Conservation (phyloP, 2,113 vertebrate genomes). For the Strix aluco region DNA sequence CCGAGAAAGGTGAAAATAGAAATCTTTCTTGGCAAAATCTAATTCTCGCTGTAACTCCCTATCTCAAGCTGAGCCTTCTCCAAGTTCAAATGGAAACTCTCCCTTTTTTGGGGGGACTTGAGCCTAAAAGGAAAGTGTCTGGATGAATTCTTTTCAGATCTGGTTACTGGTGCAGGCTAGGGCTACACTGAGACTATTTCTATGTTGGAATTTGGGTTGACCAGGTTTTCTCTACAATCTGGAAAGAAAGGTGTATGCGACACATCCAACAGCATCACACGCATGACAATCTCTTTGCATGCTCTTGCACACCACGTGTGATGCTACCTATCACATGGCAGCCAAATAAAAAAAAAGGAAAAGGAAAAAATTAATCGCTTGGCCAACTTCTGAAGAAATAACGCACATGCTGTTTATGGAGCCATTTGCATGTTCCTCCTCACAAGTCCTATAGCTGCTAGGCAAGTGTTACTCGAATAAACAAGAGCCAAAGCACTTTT, state of each 20-base stretch:
- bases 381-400: not conserved
- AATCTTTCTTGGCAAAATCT: not conserved
- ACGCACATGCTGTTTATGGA: not conserved
- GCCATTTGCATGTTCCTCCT: not conserved
- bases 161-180: not conserved
- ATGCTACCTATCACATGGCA: not conserved
- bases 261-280: not conserved
- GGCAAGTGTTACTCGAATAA: not conserved
- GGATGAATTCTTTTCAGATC: not conserved
- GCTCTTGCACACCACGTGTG: not conserved
- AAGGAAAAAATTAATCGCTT: not conserved
- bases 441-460: not conserved
- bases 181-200: not conserved
- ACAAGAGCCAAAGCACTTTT: not conserved
- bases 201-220: not conserved
- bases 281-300: not conserved
- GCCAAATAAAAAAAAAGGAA: not conserved
- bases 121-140: not conserved
- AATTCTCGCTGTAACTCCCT: not conserved
- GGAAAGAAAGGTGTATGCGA: not conserved
- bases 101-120: not conserved
- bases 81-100: rapidly evolving
- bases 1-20: not conserved
- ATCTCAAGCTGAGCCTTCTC: not conserved
- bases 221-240: not conserved